Conservation (phyloP, 2,797 vertebrate genomes). For the Pseudotriccus pelzelni region DNA sequence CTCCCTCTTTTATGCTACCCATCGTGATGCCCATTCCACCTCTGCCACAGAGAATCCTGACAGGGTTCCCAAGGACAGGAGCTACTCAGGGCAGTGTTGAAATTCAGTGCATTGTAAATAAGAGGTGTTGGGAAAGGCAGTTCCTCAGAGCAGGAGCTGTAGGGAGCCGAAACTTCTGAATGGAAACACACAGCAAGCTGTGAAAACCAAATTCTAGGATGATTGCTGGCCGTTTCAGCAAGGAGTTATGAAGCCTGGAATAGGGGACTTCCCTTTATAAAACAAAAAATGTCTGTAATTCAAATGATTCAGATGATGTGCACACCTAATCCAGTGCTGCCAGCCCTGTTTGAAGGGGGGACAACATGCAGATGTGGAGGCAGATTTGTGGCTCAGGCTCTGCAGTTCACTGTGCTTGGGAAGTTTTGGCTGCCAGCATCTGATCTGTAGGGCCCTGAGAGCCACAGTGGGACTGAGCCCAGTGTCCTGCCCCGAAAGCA, state of each 20-base stretch:
- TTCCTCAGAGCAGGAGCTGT: not conserved
- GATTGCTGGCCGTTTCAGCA: not conserved
- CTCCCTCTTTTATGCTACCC: not conserved
- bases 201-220: not conserved
- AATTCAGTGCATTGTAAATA: not conserved
- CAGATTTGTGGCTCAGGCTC: not conserved
- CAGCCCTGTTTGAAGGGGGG: fast-evolving
- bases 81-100: fast-evolving
- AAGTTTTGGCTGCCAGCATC: not conserved
- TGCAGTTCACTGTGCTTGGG: not conserved
- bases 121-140: not conserved
- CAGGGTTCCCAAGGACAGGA: fast-evolving
- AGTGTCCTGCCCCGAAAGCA: not conserved
- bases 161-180: not conserved
- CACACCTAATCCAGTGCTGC: not conserved
- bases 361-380: fast-evolving
- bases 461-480: not conserved
- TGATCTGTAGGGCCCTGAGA: fast-evolving
- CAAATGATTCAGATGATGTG: not conserved
- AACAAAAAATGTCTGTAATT: not conserved
- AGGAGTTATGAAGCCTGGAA: not conserved
- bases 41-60: fast-evolving
- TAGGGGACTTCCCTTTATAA: not conserved
- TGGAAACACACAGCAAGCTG: fast-evolving
- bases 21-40: fast-evolving